Percentiles rank a stretch among this genome's conserved stretches.
Evolutionary conservation across 2,797 vertebrate genomes (phyloP).

Genomic region (Pristis pectinata): DNA sequence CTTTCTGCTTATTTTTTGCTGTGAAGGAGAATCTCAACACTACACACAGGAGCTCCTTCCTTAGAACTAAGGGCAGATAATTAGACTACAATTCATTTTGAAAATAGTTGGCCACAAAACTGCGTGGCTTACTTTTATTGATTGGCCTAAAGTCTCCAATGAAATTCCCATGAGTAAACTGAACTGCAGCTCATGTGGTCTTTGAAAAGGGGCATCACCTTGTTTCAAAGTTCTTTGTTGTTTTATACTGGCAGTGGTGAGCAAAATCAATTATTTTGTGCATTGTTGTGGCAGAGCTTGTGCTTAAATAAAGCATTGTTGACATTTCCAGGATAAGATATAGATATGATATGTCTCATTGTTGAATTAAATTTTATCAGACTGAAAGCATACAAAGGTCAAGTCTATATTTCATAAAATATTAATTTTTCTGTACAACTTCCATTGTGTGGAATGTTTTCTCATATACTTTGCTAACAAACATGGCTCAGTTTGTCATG

Average conservation of each 20-base stretch:
- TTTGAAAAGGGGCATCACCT: not conserved
- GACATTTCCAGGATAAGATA: not conserved
- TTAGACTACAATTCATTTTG: not conserved
- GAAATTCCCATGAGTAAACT: not conserved
- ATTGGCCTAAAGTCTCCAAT: not conserved
- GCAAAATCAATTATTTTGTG: slow-evolving; percentile 14
- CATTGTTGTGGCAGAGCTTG: not conserved
- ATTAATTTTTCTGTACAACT: not conserved
- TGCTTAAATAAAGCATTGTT: slow-evolving; percentile 5
- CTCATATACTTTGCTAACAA: not conserved
- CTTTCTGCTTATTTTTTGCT: not conserved
- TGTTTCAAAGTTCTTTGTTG: slow-evolving; percentile 9
- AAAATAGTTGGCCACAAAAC: not conserved
- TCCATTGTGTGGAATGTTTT: not conserved
- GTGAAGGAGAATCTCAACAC: not conserved
- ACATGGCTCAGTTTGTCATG: not conserved
- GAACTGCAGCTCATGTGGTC: not conserved
- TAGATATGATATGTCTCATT: not conserved
- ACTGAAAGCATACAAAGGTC: not conserved
- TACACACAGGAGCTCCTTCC: not conserved
- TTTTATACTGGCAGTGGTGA: not conserved
- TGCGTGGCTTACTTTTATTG: not conserved
- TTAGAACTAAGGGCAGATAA: not conserved
- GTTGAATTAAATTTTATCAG: not conserved
- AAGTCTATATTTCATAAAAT: slow-evolving; percentile 12